Conservation (phyloP, 1,140 invertebrate species). For the Trichonephila clavata region DNA sequence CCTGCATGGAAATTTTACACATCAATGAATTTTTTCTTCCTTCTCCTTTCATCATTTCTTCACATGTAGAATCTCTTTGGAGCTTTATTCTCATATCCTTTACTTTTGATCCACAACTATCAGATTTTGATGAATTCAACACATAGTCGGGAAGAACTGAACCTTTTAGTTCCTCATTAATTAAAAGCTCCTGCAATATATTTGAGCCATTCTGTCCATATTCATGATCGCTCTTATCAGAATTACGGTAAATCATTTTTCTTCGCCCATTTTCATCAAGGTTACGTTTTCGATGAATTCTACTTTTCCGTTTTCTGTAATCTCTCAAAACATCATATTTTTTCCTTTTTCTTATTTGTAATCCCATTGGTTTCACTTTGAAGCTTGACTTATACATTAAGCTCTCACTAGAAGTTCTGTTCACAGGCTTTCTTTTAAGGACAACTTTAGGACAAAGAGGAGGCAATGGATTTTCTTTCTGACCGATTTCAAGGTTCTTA, state of each 20-base stretch:
- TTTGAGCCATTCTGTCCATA: constrained; percentile 31
- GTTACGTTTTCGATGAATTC: constrained; percentile 61
- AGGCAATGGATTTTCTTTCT: constrained; percentile 54
- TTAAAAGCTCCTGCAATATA: constrained; percentile 66
- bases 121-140: constrained; percentile 22
- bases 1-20: constrained; percentile 55
- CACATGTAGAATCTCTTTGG: background rate
- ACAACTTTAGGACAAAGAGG: constrained; percentile 66
- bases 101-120: background rate
- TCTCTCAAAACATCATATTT: constrained; percentile 68
- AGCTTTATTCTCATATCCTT: background rate
- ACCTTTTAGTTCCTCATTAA: constrained; percentile 60
- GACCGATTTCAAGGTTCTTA: constrained; percentile 5
- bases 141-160: constrained; percentile 41
- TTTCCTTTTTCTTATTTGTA: constrained; percentile 64
- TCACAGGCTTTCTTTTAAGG: constrained; percentile 63
- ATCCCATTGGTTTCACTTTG: constrained; percentile 51
- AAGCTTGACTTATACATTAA: constrained; percentile 60
- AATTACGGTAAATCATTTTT: background rate
- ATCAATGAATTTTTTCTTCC: constrained; percentile 46
- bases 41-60: constrained; percentile 8
- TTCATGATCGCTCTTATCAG: constrained; percentile 31
- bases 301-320: constrained; percentile 52
- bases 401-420: constrained; percentile 34
- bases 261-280: constrained; percentile 52